Percentiles rank a stretch among this genome's conserved stretches.
phyloP scores from a whole-genome alignment of 2,113 vertebrate genomes.

The Aramus guarauna region DNA sequence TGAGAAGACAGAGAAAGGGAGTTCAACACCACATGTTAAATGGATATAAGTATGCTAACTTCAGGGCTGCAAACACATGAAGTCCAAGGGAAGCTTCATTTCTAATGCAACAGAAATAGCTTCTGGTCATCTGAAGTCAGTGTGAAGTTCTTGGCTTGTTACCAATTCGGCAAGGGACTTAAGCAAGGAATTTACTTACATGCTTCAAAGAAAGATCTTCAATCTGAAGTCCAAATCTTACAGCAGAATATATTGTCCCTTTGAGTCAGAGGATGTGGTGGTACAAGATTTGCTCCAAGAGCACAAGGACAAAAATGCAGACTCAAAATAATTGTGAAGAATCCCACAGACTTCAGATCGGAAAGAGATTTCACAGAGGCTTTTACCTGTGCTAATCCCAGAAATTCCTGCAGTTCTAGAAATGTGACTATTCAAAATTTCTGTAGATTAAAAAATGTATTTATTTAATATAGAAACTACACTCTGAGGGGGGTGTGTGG shows the following conservation, averaged over 20 bases:
- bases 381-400: neutral
- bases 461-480: neutral
- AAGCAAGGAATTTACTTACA: neutral
- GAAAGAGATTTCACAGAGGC: neutral
- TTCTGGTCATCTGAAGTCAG: neutral
- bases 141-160: neutral
- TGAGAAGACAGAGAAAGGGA: neutral
- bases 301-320: neutral
- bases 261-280: neutral
- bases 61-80: neutral
- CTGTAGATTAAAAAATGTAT: neutral
- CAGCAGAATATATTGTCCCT: neutral
- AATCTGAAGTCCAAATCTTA: neutral
- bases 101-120: neutral
- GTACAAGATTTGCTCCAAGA: neutral
- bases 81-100: neutral
- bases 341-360: neutral
- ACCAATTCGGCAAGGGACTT: neutral
- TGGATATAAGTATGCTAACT: neutral
- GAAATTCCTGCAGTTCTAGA: neutral
- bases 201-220: neutral
- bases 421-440: neutral
- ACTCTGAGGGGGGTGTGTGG: neutral
- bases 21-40: neutral
- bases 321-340: neutral